Evolutionary conservation across 2,797 vertebrate genomes (phyloP).

Genomic region (Tenualosa ilisha): DNA sequence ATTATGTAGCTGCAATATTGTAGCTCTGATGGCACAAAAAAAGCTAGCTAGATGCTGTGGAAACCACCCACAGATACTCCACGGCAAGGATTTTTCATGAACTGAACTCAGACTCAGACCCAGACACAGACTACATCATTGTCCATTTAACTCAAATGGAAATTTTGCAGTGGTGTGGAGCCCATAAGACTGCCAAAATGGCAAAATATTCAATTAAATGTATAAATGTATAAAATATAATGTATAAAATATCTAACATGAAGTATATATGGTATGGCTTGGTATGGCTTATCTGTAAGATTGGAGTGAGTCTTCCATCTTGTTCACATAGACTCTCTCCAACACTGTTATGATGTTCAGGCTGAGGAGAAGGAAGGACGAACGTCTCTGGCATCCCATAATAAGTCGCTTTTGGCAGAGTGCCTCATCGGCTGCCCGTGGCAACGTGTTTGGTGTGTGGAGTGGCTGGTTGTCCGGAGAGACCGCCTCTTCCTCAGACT

Average conservation of each 20-base stretch:
- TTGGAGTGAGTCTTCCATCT: not conserved
- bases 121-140: too few relatives aligned
- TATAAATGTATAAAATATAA: too few relatives aligned
- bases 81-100: not conserved
- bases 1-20: not conserved
- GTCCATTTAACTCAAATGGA: too few relatives aligned
- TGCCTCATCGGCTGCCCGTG: not conserved
- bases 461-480: not conserved
- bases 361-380: not conserved
- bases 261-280: not conserved
- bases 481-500: constrained; percentile 7
- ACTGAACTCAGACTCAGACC: too few relatives aligned
- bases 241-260: too few relatives aligned
- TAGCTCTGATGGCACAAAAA: not conserved
- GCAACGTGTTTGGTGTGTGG: not conserved
- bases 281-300: not conserved
- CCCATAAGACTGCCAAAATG: too few relatives aligned
- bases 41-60: not conserved
- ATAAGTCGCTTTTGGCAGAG: not conserved
- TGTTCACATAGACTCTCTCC: not conserved
- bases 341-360: not conserved
- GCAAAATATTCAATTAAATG: too few relatives aligned
- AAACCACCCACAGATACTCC: not conserved
- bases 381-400: not conserved
- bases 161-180: too few relatives aligned